Percentiles rank a stretch among this genome's conserved stretches.
These are phyloP conservation scores for Oligia fasciuncula DNA, from an alignment of 2,888 invertebrate genomes.

Conservation along the genomic window DNA sequence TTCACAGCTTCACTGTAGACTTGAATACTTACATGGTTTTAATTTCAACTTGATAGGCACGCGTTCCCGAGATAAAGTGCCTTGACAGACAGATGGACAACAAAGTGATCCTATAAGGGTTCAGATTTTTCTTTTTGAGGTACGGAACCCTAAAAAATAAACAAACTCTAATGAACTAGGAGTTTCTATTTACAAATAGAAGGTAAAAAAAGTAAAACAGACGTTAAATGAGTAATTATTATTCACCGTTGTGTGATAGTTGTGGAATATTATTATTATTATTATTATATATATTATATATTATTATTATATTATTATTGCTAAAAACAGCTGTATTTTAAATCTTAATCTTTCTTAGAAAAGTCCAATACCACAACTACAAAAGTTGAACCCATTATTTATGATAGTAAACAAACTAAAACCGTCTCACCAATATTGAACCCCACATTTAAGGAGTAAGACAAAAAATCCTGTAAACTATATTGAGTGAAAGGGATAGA, in stretches of 20 bases:
- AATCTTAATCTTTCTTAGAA: not conserved
- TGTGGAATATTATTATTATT: no score
- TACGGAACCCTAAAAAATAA: not conserved
- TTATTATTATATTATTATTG: no score
- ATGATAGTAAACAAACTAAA: constrained; percentile 30
- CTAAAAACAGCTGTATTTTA: not conserved
- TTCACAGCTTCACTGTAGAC: no score
- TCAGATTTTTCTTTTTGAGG: no score
- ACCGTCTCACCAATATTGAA: constrained; percentile 39
- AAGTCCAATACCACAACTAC: not conserved
- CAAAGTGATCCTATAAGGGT: no score
- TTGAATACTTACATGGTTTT: no score
- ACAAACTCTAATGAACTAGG: constrained; percentile 6
- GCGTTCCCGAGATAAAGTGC: no score
- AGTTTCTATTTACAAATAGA: not conserved
- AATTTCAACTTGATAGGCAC: no score
- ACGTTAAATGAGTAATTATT: not conserved
- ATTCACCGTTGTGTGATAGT: no score
- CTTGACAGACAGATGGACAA: no score
- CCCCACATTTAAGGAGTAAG: constrained; percentile 64
- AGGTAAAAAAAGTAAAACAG: not conserved
- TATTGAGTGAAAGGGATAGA: constrained; percentile 70
- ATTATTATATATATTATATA: no score
- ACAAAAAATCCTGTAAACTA: constrained; percentile 67
- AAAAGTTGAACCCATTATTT: constrained; percentile 34